Conservation (phyloP, 2,888 invertebrate species). For the Sycophila texana region DNA sequence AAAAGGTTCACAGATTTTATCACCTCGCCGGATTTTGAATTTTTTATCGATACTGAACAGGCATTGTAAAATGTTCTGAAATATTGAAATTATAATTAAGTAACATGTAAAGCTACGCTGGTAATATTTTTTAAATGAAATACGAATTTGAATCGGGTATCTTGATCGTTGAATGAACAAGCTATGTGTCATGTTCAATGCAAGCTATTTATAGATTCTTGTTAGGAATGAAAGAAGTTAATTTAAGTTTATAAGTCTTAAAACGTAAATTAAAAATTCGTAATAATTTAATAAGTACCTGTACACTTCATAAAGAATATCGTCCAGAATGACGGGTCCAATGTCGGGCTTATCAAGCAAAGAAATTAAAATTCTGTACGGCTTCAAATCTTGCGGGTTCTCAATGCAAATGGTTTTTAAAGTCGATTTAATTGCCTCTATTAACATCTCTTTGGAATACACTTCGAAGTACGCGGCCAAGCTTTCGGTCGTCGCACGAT, state of each 20-base stretch:
- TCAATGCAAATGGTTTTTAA: conserved; percentile 78
- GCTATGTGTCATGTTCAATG: no score
- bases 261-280: no score
- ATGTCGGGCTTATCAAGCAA: conserved; percentile 92
- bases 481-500: conserved; percentile 68
- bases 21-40: conserved; percentile 81
- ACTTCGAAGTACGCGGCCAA: conserved; percentile 81
- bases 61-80: conserved; percentile 73
- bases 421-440: conserved; percentile 81
- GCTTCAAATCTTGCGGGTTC: conserved; percentile 81
- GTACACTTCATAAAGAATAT: conserved; percentile 87
- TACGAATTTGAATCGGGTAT: no score
- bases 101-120: no score
- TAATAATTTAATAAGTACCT: conserved; percentile 70
- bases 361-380: conserved; percentile 88
- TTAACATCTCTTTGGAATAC: conserved; percentile 82
- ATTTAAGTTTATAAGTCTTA: no score
- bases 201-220: no score
- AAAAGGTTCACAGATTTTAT: conserved; percentile 90
- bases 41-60: conserved; percentile 65
- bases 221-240: no score
- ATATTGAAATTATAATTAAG: neutral
- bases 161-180: no score
- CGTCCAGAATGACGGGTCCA: conserved; percentile 86
- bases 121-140: no score